phyloP scores from a whole-genome alignment of 2,113 vertebrate species.

The Rutilus rutilus region DNA sequence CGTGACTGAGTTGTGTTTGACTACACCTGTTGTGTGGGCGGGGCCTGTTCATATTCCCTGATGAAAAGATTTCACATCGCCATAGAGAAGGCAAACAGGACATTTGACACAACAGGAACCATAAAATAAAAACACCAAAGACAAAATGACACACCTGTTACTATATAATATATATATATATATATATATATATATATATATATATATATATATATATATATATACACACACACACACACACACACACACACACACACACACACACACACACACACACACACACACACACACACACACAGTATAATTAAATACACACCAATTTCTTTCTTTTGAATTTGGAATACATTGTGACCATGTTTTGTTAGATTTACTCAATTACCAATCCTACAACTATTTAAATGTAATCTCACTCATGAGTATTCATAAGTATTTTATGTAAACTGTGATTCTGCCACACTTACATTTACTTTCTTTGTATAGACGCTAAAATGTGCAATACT shows the following conservation, averaged over 20 bases:
- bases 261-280: too few species aligned
- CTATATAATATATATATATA: too few species aligned
- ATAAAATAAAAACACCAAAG: not conserved
- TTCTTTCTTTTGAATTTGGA: too few species aligned
- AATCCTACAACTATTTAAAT: not conserved
- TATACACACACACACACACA: not conserved
- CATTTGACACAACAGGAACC: not conserved
- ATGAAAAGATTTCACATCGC: constrained; percentile 53
- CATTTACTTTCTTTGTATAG: not conserved
- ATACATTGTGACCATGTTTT: not conserved
- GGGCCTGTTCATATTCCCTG: constrained; percentile 57
- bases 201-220: too few species aligned
- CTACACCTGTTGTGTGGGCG: constrained; percentile 70
- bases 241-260: too few species aligned
- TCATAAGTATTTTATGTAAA: not conserved
- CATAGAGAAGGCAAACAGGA: constrained; percentile 50
- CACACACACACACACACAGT: too few species aligned
- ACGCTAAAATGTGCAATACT: not conserved
- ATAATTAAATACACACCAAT: not conserved
- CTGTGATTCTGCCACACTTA: not conserved
- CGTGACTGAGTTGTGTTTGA: constrained; percentile 61
- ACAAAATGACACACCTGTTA: not conserved
- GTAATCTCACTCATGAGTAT: not conserved
- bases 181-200: too few species aligned
- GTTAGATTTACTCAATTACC: not conserved